Base-by-base conservation (phyloP, 2,888 invertebrate genomes). In the Tetropium fuscum region DNA sequence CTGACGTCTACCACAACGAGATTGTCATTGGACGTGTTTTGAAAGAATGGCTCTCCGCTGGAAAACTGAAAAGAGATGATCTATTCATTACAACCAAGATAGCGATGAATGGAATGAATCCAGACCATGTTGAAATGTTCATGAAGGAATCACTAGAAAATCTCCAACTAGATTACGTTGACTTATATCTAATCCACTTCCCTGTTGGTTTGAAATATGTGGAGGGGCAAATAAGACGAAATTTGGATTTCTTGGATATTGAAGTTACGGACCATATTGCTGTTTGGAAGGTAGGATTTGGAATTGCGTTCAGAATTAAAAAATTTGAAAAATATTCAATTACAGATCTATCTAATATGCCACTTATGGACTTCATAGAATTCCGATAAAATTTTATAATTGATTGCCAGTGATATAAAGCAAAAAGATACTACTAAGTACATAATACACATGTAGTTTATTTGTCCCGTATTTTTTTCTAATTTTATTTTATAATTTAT, bases 51-150 rank as follows among this genome's bases (percentile, higher is more conserved):
- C 80, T 93, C 27, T 86, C 86, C 38, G 84, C 84, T 4, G 88
- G 90, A 48, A 86, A 86, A 71, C 75, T 87, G n/a, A n/a, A n/a
- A 79, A 86, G 95, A 66, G 90, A 92, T 69, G 92, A 95, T 44
- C 81, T 95, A 0, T 95, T 93, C 77, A 85, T 95, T 43, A 90
- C 91, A n/a, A 93, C 94, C 6, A 95, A 95, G 82, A 84, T 94
- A 67, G 88, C 90, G 13, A 87, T 88, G 8, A 81, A 84, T 69
- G 88, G 89, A 83, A 77, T 80, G 73, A 83, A 86, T 1, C 86
- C 91, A 0, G 86, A 87, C 36, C 81, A 84, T 34, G 89, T 92
- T 5, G 84, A 87, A 68, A 86, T 88, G 58, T 90, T 85, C 74
- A 83, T 94, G 53, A 85, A 86, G 62, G 84, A 84, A 43, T 93